Base-by-base conservation (phyloP, 2,888 invertebrate species). In the Syrista parreyssii region DNA sequence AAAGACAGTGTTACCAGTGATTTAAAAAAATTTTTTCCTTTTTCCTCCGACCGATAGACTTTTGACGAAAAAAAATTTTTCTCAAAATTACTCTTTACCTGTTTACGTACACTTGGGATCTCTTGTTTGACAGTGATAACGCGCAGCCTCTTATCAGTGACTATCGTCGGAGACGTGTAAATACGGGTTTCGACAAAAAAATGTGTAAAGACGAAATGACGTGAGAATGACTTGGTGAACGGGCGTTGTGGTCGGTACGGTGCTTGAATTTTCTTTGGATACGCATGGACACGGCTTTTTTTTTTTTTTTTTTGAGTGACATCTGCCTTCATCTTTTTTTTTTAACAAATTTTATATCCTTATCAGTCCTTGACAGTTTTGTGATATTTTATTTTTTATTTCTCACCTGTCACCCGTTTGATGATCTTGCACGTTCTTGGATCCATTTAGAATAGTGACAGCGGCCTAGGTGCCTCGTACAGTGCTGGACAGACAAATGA, bases 121-220 rank as follows among this genome's bases (percentile, higher is more conserved):
- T 68, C 74, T 23, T 73, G 34, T 75, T 86, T 81, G 82, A 82
- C 83, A 84, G 85, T 84, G 87, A 87, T 87, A 86, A 87, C 82
- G 81, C 75, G 79, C 75, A 79, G 30, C 30, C 6, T 3, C 31
- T 71, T 71, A 33, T 80, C 80, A 77, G 55, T 78, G 68, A 80
- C 75, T 71, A 78, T 81, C 82, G 81, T 85, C 80, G 85, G 83
- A 74, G 78, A 68, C 73, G 80, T 74, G 80, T 79, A 80, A 80
- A 79, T 77, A 78, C 79, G 79, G 84, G 78, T 55, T 55, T 55
- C 23, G 23, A 55, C 55, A 23, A 23, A 15, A 15, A 55, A 55
- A 23, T 23, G 9, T 55, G 23, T 55, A 55, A 23, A 23, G 55
- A 55, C 9, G 55, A 55, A 23, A 23, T 55, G 23, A 55, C 23